Conservation (phyloP, 1,140 invertebrate species). For the Lineus longissimus region DNA sequence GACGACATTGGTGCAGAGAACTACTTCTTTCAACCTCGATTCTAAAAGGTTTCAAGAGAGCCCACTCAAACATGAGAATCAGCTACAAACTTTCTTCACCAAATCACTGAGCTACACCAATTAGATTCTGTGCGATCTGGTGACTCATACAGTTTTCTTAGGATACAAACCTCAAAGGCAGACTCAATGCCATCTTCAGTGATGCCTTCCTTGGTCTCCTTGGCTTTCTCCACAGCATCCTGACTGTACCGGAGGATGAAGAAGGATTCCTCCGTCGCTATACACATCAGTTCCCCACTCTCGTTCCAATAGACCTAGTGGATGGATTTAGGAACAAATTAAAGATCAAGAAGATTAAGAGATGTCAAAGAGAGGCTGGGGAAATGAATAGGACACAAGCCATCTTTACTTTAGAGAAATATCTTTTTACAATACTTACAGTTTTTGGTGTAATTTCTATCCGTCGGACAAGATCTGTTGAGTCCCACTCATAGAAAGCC, state of each 20-base stretch:
- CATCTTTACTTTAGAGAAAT: conserved; percentile 11
- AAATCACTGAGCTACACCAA: too few species aligned
- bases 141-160: too few species aligned
- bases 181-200: conserved; percentile 95
- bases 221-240: conserved; percentile 68
- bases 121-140: too few species aligned
- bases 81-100: too few species aligned
- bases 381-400: neutral
- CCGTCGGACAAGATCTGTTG: conserved; percentile 81
- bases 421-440: conserved; percentile 30
- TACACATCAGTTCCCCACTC: conserved; percentile 86
- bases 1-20: neutral
- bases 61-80: too few species aligned
- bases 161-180: conserved; percentile 81
- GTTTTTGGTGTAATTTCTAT: conserved; percentile 90
- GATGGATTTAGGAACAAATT: neutral
- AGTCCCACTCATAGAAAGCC: conserved; percentile 97
- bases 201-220: conserved; percentile 69
- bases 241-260: conserved; percentile 87
- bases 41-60: too few species aligned
- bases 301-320: conserved; percentile 90
- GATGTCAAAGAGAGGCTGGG: neutral
- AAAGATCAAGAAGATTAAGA: neutral
- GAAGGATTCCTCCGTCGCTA: conserved; percentile 94
- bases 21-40: too few species aligned